phyloP scores from a whole-genome alignment of 2,113 vertebrate genomes.

The Tragelaphus scriptus region DNA sequence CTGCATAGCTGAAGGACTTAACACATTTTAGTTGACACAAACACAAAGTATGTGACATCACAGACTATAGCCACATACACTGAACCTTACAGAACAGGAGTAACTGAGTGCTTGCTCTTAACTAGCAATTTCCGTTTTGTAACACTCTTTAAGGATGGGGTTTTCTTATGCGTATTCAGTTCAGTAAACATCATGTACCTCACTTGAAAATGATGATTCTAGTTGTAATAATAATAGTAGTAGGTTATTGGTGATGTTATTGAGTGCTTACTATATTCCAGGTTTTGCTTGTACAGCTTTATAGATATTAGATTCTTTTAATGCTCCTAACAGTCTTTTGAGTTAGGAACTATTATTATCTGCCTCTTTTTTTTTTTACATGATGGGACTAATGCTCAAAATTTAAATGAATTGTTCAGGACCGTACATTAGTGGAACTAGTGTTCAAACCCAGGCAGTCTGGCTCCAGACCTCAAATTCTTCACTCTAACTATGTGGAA shows the following conservation, averaged over 20 bases:
- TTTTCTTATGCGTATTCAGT: neutral
- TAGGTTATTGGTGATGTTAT: neutral
- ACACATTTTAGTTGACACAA: neutral
- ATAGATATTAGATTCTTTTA: neutral
- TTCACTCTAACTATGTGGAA: neutral
- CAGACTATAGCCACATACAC: neutral
- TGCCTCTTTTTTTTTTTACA: neutral
- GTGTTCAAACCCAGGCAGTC: neutral
- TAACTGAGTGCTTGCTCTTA: neutral
- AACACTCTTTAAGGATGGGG: neutral
- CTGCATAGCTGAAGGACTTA: neutral
- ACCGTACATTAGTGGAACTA: neutral
- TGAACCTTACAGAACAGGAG: neutral
- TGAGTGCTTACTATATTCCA: neutral
- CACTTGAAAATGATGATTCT: neutral
- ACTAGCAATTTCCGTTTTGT: neutral
- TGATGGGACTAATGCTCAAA: neutral
- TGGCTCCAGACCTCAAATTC: neutral
- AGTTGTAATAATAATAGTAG: neutral
- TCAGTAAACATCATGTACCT: neutral
- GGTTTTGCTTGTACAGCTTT: neutral
- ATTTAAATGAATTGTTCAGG: neutral
- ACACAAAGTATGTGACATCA: neutral
- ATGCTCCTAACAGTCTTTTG: neutral
- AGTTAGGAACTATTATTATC: neutral